phyloP scores from a whole-genome alignment of 2,113 vertebrate genomes.

The Antennarius striatus region DNA sequence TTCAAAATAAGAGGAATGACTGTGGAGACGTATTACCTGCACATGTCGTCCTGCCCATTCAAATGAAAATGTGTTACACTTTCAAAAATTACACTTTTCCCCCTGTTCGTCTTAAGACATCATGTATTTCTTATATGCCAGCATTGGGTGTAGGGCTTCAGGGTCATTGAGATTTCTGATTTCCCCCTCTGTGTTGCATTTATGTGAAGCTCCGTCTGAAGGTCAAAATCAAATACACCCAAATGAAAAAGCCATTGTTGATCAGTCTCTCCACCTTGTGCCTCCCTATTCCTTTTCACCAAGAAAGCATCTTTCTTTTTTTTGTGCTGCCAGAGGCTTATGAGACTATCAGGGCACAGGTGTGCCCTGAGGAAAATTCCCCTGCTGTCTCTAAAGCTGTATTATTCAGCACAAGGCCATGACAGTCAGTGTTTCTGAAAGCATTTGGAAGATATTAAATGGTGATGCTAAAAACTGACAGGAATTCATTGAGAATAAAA shows the following conservation, averaged over 20 bases:
- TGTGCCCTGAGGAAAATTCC: constrained; percentile 74
- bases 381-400: constrained; percentile 70
- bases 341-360: constrained; percentile 75
- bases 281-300: constrained; percentile 70
- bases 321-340: constrained; percentile 70
- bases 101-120: constrained; percentile 39
- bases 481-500: constrained; percentile 47
- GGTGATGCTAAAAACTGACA: constrained; percentile 66
- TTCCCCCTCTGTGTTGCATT: constrained; percentile 60
- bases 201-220: constrained; percentile 70
- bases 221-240: constrained; percentile 72
- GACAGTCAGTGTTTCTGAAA: constrained; percentile 68
- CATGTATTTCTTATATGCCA: constrained; percentile 48
- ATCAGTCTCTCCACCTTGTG: constrained; percentile 62
- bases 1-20: constrained; percentile 38
- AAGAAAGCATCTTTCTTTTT: constrained; percentile 65
- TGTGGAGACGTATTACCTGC: constrained; percentile 53
- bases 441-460: constrained; percentile 66
- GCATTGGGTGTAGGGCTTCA: constrained; percentile 55
- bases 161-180: constrained; percentile 66
- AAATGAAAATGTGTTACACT: constrained; percentile 59
- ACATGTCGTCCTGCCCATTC: constrained; percentile 37
- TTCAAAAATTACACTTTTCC: constrained; percentile 28
- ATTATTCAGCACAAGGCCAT: constrained; percentile 77
- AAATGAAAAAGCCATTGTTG: constrained; percentile 71